Base-by-base conservation (phyloP, 2,888 invertebrate genomes). In the Philereme transversata region DNA sequence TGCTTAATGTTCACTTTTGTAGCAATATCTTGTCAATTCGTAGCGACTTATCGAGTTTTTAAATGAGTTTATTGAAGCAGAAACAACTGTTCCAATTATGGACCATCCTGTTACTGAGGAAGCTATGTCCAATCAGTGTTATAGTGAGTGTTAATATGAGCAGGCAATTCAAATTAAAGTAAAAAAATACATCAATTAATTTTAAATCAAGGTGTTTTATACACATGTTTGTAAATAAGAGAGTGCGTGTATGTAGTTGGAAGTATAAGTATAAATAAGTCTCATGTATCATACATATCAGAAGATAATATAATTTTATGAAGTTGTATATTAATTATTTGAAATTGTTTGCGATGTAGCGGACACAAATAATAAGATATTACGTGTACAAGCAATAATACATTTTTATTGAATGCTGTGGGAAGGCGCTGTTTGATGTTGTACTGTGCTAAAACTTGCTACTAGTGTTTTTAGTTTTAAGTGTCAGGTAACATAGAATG, bases 301-400 rank as follows among this genome's bases (percentile, higher is more conserved):
- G 65, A 72, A 61, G 75, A 74, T 76, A 74, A 65, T 66, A 66
- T 70, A 65, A 68, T 67, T 67, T 64, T 67, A 68, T 68, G 60
- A 53, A 68, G 47, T 69, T 66, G 67, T 71, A 71, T 63, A 68
- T 66, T 65, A 62, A 67, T 65, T 83, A 86, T 84, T 84, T 86
- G 76, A 82, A 78, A 90, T 90, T 81, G 80, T 90, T 92, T 90
- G 91, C 90, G 83, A 79, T 83, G 78, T 82, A 85, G 87, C 82
- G 82, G 81, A 87, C 83, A 82, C 71, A 71, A 72, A 68, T 70
- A 75, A 79, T 62, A 61, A 64, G 84, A 86, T 80, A 90, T 88
- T 90, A 92, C 92, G 92, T 92, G 91, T 91, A 92, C 84, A 91
- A 92, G 92, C 92, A 92, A 92, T 92, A 92, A 91, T 85, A 88